These are phyloP conservation scores for Calcarius ornatus DNA, from an alignment of 2,113 vertebrate species.

Conservation along the genomic window DNA sequence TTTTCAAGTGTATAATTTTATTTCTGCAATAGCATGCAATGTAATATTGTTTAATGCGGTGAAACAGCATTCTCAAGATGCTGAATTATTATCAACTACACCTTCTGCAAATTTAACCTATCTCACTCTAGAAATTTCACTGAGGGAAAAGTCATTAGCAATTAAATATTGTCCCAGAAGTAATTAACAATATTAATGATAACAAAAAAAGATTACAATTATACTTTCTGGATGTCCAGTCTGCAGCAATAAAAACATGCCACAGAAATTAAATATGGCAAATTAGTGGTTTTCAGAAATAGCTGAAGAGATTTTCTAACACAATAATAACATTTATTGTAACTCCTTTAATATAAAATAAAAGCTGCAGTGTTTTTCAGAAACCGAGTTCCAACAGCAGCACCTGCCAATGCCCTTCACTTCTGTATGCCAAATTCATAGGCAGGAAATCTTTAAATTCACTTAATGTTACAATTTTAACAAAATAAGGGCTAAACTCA, in stretches of 20 bases:
- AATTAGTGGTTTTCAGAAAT: not conserved
- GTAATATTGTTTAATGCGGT: not conserved
- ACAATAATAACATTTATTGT: not conserved
- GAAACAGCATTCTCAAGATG: not conserved
- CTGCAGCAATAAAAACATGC: not conserved
- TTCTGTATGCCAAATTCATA: not conserved
- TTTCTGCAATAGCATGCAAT: not conserved
- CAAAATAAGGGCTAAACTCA: not conserved
- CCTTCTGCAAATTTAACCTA: not conserved
- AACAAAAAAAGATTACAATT: not conserved
- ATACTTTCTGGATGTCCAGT: not conserved
- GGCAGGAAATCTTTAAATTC: not conserved
- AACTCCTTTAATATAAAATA: not conserved
- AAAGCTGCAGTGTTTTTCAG: not conserved
- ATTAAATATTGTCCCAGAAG: not conserved
- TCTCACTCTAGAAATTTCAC: not conserved
- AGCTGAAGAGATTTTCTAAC: not conserved
- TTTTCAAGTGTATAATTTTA: not conserved
- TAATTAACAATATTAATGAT: not conserved
- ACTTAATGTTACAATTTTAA: not conserved
- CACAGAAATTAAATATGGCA: not conserved
- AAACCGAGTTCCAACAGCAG: not conserved
- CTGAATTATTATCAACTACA: not conserved
- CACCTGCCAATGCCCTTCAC: not conserved
- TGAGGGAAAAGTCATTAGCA: not conserved